Evolutionary conservation across 2,113 vertebrate species (phyloP), one percentile per base, ranked within the genome.

Genomic region (Fukomys damarensis): DNA sequence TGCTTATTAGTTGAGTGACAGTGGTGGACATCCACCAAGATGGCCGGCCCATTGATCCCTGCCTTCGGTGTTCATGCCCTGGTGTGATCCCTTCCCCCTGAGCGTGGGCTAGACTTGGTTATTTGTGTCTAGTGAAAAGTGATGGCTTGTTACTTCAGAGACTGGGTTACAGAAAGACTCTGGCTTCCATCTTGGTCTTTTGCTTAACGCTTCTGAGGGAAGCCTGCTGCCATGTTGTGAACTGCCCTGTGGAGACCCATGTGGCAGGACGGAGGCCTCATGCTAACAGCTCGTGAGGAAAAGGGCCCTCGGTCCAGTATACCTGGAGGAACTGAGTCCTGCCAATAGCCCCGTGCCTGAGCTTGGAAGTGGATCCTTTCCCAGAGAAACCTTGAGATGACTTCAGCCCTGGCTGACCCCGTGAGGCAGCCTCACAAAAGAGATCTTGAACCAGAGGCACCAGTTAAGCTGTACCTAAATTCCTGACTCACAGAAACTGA

Each of bases 311-410:
- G 9, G 9, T 11, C 54, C 5, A 24, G 32, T n/a, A 35, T 13
- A 16, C 10, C 30, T 11, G 7, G 41, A 54, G 68, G 30, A 43
- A 7, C 52, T 2, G 35, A n/a, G 30, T 43, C 52, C 32, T 0
- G 1, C 30, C 56, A 35, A 0, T 19, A 32, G 1, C 46, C 3
- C 0, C 26, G 28, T 9, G 3, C 4, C 0, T 3, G 19, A 91
- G 43, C n/a, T 26, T 38, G 65, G n/a, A 81, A 68, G 54, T n/a
- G 20, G 38, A 24, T 26, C n/a, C 10, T 77, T 24, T 22, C 30
- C n/a, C 22, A 59, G 35, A 1, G 11, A 63, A 81, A 30, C 74
- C 79, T 41, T 26, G 28, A 81, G 49, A 10, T 81, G 70, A 56
- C 63, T 43, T 74, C 26, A 28, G n/a, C n/a, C 52, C 20, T 12